phyloP scores from a whole-genome alignment of 2,888 invertebrate species.

The Eutolmus rufibarbis region DNA sequence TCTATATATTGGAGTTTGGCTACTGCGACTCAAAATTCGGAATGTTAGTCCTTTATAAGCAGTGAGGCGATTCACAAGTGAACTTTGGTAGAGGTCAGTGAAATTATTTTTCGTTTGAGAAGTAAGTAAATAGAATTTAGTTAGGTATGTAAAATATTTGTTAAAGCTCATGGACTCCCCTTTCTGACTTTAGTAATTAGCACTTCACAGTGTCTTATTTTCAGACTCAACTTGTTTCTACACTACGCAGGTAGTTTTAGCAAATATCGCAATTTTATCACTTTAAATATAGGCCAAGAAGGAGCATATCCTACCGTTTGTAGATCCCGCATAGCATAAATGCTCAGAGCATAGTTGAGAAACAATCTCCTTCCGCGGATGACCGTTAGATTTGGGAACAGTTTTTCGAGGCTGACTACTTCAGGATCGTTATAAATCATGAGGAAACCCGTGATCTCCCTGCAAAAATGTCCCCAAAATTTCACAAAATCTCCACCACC shows the following conservation, averaged over 20 bases:
- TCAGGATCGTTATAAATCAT: conserved; percentile 80
- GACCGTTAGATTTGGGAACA: conserved; percentile 89
- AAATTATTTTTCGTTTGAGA: neutral
- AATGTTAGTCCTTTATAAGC: neutral
- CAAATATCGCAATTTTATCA: neutral
- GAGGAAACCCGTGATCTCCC: conserved; percentile 85
- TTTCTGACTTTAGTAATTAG: neutral
- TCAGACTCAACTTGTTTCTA: too few species aligned
- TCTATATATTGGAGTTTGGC: neutral
- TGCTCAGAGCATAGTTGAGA: conserved; percentile 80
- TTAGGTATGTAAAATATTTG: neutral
- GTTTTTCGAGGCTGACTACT: conserved; percentile 71
- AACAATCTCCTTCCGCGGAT: conserved; percentile 83
- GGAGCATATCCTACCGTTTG: conserved; percentile 64
- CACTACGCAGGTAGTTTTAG: neutral
- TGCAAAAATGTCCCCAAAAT: conserved; percentile 58
- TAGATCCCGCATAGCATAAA: conserved; percentile 74
- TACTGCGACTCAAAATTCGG: neutral
- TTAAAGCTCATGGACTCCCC: neutral
- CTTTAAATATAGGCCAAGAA: neutral
- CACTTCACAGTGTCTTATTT: neutral
- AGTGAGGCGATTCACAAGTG: neutral
- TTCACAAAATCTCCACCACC: conserved; percentile 69
- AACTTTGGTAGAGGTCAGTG: neutral
- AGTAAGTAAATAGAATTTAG: neutral